phyloP scores from a whole-genome alignment of 2,888 invertebrate genomes.

The Ophion obscuratus region DNA sequence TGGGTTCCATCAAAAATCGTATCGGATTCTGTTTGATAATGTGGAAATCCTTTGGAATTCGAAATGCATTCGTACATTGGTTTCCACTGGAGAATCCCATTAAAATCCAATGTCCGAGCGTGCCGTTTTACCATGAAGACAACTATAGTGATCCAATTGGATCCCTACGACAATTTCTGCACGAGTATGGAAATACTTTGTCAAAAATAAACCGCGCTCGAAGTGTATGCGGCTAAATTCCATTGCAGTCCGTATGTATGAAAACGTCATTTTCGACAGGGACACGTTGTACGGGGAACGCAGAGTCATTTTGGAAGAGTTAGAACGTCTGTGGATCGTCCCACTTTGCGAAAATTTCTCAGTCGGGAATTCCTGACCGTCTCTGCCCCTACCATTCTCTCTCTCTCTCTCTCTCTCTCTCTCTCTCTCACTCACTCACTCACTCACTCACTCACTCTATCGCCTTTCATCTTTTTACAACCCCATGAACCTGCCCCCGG shows the following conservation, averaged over 20 bases:
- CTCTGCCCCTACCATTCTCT: neutral
- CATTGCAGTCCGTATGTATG: neutral
- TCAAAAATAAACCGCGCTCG: neutral
- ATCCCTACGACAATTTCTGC: too few species aligned
- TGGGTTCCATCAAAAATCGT: too few species aligned
- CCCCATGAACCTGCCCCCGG: constrained; percentile 70
- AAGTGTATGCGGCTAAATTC: neutral
- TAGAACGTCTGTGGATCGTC: constrained; percentile 61
- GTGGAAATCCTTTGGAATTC: too few species aligned
- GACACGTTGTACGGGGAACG: neutral
- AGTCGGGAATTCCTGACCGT: constrained; percentile 19
- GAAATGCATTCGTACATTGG: too few species aligned
- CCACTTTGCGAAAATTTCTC: constrained; percentile 40
- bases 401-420: constrained; percentile 39
- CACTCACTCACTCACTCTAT: constrained; percentile 38
- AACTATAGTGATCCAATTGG: too few species aligned
- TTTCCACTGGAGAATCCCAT: too few species aligned
- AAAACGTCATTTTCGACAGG: constrained; percentile 4
- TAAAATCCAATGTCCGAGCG: too few species aligned
- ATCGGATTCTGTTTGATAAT: too few species aligned
- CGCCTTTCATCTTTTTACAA: constrained; percentile 75
- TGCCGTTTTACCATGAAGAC: too few species aligned
- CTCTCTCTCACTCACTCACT: constrained; percentile 33
- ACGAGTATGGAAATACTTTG: too few species aligned
- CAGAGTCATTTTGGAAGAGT: constrained; percentile 52